Percentiles rank a stretch among this genome's conserved stretches.
These are phyloP conservation scores for Clarias pachynema DNA, from an alignment of 2,797 vertebrate species.

Conservation along the genomic window DNA sequence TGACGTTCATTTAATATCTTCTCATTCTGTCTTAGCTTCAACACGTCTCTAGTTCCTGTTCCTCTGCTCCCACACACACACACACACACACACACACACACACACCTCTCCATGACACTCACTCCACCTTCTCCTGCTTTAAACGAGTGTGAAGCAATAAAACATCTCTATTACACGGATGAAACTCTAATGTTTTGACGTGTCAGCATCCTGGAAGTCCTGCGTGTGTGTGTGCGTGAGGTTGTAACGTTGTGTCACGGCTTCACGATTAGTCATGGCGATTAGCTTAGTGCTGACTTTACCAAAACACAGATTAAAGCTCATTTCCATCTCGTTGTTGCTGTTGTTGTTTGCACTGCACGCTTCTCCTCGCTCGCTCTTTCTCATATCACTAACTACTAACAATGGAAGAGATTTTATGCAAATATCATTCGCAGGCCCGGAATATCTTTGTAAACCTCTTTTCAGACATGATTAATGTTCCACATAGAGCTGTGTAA, in stretches of 20 bases:
- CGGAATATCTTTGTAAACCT: background rate
- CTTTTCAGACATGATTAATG: background rate
- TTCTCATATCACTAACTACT: background rate
- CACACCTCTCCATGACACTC: background rate
- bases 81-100: too few relatives aligned
- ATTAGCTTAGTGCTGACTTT: background rate
- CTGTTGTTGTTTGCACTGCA: background rate
- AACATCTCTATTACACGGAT: background rate
- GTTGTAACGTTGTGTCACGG: background rate
- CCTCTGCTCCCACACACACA: background rate
- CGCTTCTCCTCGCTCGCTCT: background rate
- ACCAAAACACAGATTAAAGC: background rate
- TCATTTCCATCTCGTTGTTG: background rate
- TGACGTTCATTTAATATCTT: conserved; percentile 2
- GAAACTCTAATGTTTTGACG: too few relatives aligned
- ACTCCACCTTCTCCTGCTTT: background rate
- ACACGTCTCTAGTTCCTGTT: background rate
- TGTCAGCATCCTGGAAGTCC: background rate
- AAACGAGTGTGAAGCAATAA: background rate
- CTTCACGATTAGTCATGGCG: background rate
- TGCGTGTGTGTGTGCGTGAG: too few relatives aligned
- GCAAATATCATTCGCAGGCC: too few relatives aligned
- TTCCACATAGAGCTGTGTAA: too few relatives aligned
- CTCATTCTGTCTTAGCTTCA: background rate
- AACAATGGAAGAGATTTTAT: conserved; percentile 2